These are phyloP conservation scores for Spheniscus mendiculus DNA, from an alignment of 2,113 vertebrate genomes.

Conservation along the genomic window DNA sequence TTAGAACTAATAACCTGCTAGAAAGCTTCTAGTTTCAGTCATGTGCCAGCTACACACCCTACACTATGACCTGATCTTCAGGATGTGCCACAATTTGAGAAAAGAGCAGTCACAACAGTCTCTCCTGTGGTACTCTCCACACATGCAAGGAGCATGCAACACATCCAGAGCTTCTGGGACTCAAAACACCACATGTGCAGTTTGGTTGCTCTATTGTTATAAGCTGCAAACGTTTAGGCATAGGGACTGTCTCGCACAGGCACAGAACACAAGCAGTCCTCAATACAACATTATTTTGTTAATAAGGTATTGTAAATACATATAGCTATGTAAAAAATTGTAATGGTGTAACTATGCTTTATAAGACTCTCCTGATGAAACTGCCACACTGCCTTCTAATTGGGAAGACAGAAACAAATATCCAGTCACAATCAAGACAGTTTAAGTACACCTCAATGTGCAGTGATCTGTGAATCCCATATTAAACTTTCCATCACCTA, in stretches of 20 bases:
- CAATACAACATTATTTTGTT: background rate
- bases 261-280: background rate
- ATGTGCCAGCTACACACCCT: background rate
- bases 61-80: background rate
- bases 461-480: constrained; percentile 29
- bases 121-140: background rate
- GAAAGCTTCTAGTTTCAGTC: background rate
- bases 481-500: background rate
- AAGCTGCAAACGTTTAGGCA: background rate
- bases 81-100: background rate
- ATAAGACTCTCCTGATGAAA: background rate
- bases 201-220: background rate
- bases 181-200: too few relatives aligned
- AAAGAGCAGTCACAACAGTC: background rate
- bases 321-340: background rate
- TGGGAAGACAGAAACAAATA: background rate
- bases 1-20: background rate
- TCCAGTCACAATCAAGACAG: background rate
- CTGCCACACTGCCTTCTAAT: background rate
- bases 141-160: background rate
- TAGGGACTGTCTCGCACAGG: background rate
- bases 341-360: background rate
- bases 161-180: background rate
- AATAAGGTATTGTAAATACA: background rate
- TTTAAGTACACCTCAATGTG: constrained; percentile 17